Evolutionary conservation across 1,140 invertebrate genomes (phyloP).

Genomic region (Drosophila watanabei): DNA sequence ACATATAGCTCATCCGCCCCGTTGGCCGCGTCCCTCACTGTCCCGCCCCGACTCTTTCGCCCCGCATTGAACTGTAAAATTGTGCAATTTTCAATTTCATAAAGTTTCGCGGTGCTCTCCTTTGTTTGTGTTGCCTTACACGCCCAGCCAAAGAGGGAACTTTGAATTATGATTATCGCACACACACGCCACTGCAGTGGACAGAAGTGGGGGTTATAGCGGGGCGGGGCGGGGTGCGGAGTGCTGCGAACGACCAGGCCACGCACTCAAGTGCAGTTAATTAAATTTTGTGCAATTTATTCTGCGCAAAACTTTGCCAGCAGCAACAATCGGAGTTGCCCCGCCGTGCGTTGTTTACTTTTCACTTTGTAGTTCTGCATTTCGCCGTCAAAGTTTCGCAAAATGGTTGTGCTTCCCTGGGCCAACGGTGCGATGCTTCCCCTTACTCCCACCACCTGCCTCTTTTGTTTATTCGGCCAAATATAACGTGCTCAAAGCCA

Average conservation of each 20-base stretch:
- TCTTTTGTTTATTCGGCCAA: slow-evolving; percentile 59
- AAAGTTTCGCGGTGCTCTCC: slow-evolving; percentile 76
- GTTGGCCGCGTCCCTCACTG: not conserved
- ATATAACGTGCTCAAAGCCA: slow-evolving; percentile 54
- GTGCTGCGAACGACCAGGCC: slow-evolving; percentile 24
- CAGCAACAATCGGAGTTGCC: slow-evolving; percentile 46
- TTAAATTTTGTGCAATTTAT: slow-evolving; percentile 83
- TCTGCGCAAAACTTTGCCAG: slow-evolving; percentile 76
- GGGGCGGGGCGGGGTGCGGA: too few relatives aligned
- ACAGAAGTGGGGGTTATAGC: slow-evolving; percentile 26
- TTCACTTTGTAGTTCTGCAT: slow-evolving; percentile 80
- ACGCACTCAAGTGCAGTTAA: slow-evolving; percentile 81
- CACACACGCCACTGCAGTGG: slow-evolving; percentile 61
- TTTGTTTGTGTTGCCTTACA: slow-evolving; percentile 61
- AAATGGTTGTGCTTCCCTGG: slow-evolving; percentile 56
- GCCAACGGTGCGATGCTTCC: slow-evolving; percentile 13
- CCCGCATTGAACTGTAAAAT: slow-evolving; percentile 80
- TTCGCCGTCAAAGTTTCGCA: slow-evolving; percentile 64
- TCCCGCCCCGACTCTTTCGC: slow-evolving; percentile 23
- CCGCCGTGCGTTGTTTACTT: slow-evolving; percentile 70
- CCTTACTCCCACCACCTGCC: not conserved
- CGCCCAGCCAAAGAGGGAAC: slow-evolving; percentile 49
- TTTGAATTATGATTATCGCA: slow-evolving; percentile 83
- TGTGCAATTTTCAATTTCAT: slow-evolving; percentile 82
- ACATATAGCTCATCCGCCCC: slow-evolving; percentile 10